Evolutionary conservation across 2,113 vertebrate species (phyloP).

Genomic region (Atlantisia rogersi): DNA sequence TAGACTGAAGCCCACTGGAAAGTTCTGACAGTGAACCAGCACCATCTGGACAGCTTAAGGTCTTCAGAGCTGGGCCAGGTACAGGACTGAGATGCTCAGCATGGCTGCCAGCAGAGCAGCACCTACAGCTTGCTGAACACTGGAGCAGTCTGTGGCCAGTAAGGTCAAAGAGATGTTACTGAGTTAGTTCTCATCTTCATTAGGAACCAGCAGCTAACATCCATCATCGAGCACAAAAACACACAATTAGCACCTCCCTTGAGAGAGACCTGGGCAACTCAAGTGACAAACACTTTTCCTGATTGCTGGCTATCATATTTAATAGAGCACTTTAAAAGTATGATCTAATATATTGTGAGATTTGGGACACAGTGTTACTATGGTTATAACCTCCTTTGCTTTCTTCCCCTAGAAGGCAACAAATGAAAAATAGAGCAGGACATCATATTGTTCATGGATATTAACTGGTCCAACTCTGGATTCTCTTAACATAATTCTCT

Average conservation of each 20-base stretch:
- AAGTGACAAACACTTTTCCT: not conserved
- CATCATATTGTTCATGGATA: not conserved
- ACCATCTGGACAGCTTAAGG: not conserved
- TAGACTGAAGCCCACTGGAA: not conserved
- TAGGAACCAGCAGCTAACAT: not conserved
- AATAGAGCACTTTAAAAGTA: not conserved
- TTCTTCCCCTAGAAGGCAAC: not conserved
- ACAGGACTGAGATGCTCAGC: not conserved
- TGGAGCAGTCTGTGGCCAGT: rapidly evolving
- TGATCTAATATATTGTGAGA: constrained; percentile 21
- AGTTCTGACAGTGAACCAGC: rapidly evolving
- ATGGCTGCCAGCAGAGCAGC: not conserved
- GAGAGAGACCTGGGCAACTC: not conserved
- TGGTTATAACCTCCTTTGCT: constrained; percentile 4
- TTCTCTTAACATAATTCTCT: not conserved
- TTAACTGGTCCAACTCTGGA: not conserved
- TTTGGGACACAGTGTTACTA: not conserved
- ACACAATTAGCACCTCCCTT: rapidly evolving
- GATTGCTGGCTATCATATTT: not conserved
- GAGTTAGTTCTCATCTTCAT: not conserved
- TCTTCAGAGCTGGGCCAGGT: not conserved
- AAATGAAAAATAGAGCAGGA: not conserved
- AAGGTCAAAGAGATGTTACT: rapidly evolving
- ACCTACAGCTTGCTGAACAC: rapidly evolving
- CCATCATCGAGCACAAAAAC: rapidly evolving